A percentile compares a stretch with the other conserved stretches of the same genome.
Conservation (phyloP, 1,140 invertebrate species). For the Chironomus tepperi region DNA sequence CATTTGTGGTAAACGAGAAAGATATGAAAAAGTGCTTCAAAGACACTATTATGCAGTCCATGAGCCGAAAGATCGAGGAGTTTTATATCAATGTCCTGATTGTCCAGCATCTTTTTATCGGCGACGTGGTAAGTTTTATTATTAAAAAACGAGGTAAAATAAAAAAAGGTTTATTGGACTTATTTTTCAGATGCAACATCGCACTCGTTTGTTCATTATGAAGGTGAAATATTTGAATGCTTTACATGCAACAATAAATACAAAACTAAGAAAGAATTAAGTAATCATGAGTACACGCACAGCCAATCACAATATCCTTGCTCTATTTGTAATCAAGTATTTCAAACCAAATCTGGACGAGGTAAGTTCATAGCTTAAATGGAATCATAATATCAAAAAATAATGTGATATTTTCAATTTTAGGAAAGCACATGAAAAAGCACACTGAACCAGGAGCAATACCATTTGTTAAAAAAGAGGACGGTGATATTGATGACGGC, state of each 20-base stretch:
- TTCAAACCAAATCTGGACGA: constrained; percentile 10
- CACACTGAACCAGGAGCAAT: not conserved
- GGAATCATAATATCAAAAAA: too few species aligned
- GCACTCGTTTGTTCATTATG: not conserved
- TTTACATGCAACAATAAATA: not conserved
- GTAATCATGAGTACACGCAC: constrained; percentile 12
- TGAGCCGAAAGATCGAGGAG: constrained; percentile 13
- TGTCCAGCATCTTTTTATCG: not conserved
- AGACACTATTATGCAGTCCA: not conserved
- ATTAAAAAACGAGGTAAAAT: too few species aligned
- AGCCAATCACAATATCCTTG: not conserved
- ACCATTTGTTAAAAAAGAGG: not conserved
- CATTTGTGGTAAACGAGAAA: not conserved
- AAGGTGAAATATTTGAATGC: not conserved
- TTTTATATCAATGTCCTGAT: constrained; percentile 6
- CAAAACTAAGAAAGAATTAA: not conserved
- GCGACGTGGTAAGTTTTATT: not conserved
- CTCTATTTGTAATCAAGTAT: not conserved
- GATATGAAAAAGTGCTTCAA: not conserved
- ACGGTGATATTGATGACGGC: not conserved
- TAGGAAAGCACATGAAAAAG: not conserved
- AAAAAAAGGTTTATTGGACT: too few species aligned
- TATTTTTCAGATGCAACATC: too few species aligned
- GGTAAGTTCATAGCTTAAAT: not conserved
- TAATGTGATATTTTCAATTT: too few species aligned